Evolutionary conservation across 2,113 vertebrate genomes (phyloP).

Genomic region (Charadrius vociferus): DNA sequence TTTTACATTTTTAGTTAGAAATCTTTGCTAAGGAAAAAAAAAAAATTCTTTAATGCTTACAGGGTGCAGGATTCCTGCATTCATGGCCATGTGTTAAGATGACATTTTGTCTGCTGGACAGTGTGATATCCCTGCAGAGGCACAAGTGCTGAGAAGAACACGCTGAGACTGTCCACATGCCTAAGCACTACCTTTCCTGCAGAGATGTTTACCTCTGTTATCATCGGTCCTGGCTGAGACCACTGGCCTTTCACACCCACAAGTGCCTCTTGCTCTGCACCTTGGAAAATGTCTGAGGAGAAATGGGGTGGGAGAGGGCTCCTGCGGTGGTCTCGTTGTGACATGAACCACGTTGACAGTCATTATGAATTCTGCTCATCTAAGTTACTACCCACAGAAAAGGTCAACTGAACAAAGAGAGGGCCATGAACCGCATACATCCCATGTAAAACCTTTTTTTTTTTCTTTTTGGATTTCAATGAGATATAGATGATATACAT

Average conservation of each 20-base stretch:
- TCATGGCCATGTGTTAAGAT: neutral
- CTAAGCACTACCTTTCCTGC: neutral
- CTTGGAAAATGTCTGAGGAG: neutral
- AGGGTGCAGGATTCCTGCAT: neutral
- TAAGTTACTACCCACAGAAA: neutral
- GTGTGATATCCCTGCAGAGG: neutral
- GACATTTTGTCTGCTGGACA: neutral
- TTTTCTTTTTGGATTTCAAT: neutral
- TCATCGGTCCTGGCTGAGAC: neutral
- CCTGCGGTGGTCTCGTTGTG: neutral
- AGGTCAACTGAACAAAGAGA: neutral
- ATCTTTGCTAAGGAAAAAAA: neutral
- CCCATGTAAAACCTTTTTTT: neutral
- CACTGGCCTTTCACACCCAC: neutral
- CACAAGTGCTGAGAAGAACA: neutral
- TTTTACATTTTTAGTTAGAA: neutral
- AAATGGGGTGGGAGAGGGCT: neutral
- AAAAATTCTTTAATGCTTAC: neutral
- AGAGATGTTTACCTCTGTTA: neutral
- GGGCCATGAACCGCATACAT: neutral
- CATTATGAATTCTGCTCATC: neutral
- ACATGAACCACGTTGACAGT: rapidly evolving
- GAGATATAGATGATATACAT: neutral
- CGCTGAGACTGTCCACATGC: neutral
- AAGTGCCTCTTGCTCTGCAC: neutral